Evolutionary conservation across 2,797 vertebrate genomes (phyloP).

Genomic region (Eremophila alpestris): DNA sequence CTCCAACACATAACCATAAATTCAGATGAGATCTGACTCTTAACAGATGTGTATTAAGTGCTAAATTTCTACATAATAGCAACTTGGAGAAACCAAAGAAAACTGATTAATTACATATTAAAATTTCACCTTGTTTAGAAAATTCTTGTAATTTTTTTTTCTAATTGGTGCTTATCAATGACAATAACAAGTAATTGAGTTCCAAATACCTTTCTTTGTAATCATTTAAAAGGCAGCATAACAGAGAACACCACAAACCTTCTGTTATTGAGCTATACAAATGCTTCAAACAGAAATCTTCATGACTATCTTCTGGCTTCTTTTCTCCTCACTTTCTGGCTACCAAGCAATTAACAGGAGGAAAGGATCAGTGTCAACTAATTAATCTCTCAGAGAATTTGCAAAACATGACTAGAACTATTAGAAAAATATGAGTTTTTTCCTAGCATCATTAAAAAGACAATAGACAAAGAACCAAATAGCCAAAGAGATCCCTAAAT

Average conservation of each 20-base stretch:
- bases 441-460: not conserved
- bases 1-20: not conserved
- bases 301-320: not conserved
- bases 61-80: not conserved
- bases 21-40: not conserved
- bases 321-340: not conserved
- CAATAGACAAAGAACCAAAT: not conserved
- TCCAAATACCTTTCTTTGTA: not conserved
- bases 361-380: not conserved
- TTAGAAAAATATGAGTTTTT: fast-evolving
- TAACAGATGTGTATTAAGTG: not conserved
- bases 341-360: not conserved
- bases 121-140: not conserved
- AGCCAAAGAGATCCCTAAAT: not conserved
- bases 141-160: not conserved
- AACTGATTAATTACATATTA: not conserved
- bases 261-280: not conserved
- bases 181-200: not conserved
- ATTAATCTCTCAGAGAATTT: not conserved
- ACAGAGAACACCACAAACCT: not conserved
- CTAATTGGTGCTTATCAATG: not conserved
- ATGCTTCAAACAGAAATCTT: not conserved
- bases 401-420: not conserved
- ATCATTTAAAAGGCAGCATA: not conserved
- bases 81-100: not conserved